Evolutionary conservation across 2,113 vertebrate species (phyloP), one percentile per base, ranked within the genome.

Genomic region (Crypturellus undulatus): DNA sequence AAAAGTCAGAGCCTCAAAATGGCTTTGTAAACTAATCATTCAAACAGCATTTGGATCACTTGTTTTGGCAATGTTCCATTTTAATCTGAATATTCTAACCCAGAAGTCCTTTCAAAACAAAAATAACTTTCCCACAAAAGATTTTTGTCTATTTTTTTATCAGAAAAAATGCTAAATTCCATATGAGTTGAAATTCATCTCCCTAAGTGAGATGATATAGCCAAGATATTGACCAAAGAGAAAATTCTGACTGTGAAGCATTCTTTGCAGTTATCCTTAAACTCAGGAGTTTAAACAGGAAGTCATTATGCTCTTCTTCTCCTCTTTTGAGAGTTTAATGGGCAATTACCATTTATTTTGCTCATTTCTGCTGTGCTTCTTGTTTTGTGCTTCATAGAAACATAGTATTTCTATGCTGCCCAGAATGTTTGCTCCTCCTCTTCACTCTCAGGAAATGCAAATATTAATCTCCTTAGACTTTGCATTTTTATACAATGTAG

Each of bases 1-100:
- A 93, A 95, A 92, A 89, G 75, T 82, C 52, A 89, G 32, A 81
- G 28, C 56, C 47, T 38, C 47, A 64, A 80, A 90, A 84, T 13
- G 60, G 43, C 89, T 43, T 42, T 71, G 45, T 11, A 89, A 87
- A 7, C 15, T 32, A 71, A 22, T 26, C 45, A 92, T 71, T 60
- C 77, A 93, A 77, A 93, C 84, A 68, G 22, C 25, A 79, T 68
- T 43, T 43, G 47, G 34, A 62, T 62, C 89, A 93, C 76, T 80
- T 94, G 86, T 51, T 92, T 72, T 84, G 65, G 47, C 80, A 93
- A 62, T 20, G 15, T 40, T 64, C 47, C 45, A 4, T 69, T 42
- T 34, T 3, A 84, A 75, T 60, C 38, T 64, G 73, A 91, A 84
- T 58, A 68, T 25, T 75, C 2, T 34, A 89, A 62, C 62, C 26